A percentile compares a stretch with the other conserved stretches of the same genome.
Conservation (phyloP, 2,888 invertebrate genomes). For the Plagiodera versicolora region DNA sequence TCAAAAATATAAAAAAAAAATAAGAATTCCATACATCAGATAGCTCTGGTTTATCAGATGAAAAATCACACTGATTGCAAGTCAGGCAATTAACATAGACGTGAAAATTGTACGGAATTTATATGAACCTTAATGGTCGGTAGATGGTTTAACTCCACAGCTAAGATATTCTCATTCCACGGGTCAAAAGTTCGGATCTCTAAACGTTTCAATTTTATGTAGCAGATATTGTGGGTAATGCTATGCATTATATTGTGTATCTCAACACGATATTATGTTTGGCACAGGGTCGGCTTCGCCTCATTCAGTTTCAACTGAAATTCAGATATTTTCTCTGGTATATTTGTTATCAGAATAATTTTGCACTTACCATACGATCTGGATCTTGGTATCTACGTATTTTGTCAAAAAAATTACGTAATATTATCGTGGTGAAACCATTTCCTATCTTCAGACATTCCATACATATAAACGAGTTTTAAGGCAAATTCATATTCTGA, state of each 20-base stretch:
- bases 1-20: background rate
- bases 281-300: conserved; percentile 31
- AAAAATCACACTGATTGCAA: conserved; percentile 21
- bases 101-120: conserved; percentile 27
- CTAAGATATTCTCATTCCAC: conserved; percentile 26
- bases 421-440: no score
- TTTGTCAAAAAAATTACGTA: no score
- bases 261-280: conserved; percentile 26
- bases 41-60: background rate
- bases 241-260: conserved; percentile 28
- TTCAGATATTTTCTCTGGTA: no score
- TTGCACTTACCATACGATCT: no score
- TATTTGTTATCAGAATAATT: no score
- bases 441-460: no score
- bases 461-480: no score
- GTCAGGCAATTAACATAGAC: conserved; percentile 24
- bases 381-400: no score
- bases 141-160: conserved; percentile 1
- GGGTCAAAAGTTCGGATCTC: conserved; percentile 28
- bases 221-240: conserved; percentile 31
- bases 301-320: conserved; percentile 7
- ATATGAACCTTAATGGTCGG: conserved; percentile 1
- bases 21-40: background rate
- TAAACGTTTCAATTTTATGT: conserved; percentile 36
- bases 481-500: no score